Base-by-base conservation (phyloP, 1,140 invertebrate species). In the Drosophila baimaii region DNA sequence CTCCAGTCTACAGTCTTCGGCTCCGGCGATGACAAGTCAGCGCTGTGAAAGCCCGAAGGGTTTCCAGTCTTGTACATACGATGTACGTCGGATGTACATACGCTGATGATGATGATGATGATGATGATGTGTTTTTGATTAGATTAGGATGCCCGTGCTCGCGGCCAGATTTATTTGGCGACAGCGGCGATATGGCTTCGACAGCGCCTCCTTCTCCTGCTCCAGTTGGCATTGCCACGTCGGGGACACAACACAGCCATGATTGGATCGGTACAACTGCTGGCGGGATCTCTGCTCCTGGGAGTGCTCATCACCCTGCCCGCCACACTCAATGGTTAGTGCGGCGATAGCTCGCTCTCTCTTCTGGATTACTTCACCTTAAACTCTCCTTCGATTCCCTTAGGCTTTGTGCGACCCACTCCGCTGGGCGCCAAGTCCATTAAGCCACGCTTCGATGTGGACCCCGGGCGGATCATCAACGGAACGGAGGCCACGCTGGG, bases 401-500 rank as follows among this genome's bases (percentile, higher is more conserved):
- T 3, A 68, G 68, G 41, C 6, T 29, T 52, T 2, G 41, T 21
- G 25, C 15, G 59, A 29, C 44, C 21, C 9, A n/a, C 51, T 4
- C 8, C 15, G 1, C 17, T 21, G 15, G 65, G n/a, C 0, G 27
- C 12, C 2, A 5, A 13, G 4, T n/a, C 41, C 12, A 71, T 89
- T 9, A 77, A 68, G 12, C 23, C 77, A 0, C 62, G 84, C 15
- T 90, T 90, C n/a, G 31, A 33, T 17, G 39, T 10, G 17, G 85
- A 90, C 55, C 71, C 78, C 0, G 78, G 89, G 0, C 66, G 90
- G 6, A 91, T 91, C 13, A 90, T 91, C 35, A 91, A 91, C 58
- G 90, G 90, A 29, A 90, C 90, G 3, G 39, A 59, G 52, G 90
- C 90, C 17, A 46, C 7, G 5, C 41, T 77, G 57, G 81, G 81